A percentile compares a stretch with the other conserved stretches of the same genome.
Conservation (phyloP, 2,797 vertebrate genomes). For the Crocodylus rhombifer region DNA sequence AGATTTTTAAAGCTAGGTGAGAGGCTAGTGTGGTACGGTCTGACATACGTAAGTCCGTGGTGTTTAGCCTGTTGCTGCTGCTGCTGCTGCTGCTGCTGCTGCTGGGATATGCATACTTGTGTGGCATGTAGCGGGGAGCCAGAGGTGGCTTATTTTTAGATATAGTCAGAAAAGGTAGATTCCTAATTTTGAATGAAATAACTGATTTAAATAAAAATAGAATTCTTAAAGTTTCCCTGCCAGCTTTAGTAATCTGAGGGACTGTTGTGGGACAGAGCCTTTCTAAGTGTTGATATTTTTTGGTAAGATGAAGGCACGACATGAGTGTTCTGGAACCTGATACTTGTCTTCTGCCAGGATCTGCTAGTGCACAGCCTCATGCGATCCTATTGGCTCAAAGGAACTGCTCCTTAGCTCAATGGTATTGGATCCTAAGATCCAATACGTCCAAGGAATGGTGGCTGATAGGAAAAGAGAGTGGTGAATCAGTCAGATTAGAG, state of each 20-base stretch:
- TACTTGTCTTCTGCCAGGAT: not conserved
- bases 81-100: not conserved
- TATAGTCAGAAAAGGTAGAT: not conserved
- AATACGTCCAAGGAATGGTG: not conserved
- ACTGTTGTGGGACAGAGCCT: not conserved
- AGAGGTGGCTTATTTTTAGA: not conserved
- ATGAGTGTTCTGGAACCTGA: not conserved
- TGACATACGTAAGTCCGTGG: not conserved
- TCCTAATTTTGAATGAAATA: not conserved
- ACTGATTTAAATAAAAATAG: not conserved
- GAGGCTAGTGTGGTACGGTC: accelerated
- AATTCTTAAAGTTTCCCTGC: not conserved
- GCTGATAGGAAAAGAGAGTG: not conserved
- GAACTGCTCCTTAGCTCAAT: not conserved
- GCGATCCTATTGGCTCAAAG: not conserved
- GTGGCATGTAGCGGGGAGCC: not conserved
- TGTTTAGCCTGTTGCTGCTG: not conserved
- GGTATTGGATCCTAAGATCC: not conserved
- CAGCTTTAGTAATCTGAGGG: accelerated
- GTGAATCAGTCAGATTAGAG: accelerated
- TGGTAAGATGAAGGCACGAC: not conserved
- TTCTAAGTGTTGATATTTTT: not conserved
- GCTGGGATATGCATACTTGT: accelerated
- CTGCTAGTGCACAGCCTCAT: not conserved
- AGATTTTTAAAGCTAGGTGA: accelerated